Evolutionary conservation across 2,888 invertebrate species (phyloP).

Genomic region (Drosophila incognita): DNA sequence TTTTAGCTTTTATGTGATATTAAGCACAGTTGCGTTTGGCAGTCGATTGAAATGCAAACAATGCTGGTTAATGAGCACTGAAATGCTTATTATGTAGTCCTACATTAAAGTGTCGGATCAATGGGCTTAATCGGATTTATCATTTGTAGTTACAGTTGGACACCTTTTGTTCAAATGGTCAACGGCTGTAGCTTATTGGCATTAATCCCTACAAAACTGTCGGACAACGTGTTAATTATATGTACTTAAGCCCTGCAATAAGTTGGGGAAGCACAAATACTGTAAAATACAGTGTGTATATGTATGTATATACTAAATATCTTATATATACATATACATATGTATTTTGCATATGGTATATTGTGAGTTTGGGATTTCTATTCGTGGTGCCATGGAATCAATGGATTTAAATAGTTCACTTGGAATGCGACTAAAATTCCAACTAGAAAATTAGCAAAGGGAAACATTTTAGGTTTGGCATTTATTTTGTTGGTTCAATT

Average conservation of each 20-base stretch:
- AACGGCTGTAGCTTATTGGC: slow-evolving; percentile 29
- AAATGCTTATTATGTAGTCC: not conserved
- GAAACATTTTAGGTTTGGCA: slow-evolving; percentile 13
- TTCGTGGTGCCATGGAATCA: not conserved
- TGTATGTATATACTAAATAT: not conserved
- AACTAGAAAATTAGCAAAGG: slow-evolving; percentile 15
- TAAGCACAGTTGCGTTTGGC: slow-evolving; percentile 1
- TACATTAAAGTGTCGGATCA: slow-evolving; percentile 31
- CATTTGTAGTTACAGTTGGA: slow-evolving; percentile 10
- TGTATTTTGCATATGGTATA: not conserved
- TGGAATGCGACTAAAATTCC: slow-evolving; percentile 6
- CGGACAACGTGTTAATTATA: slow-evolving; percentile 57
- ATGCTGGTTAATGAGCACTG: slow-evolving; percentile 13
- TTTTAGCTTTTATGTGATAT: not conserved
- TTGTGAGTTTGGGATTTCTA: not conserved
- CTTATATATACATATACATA: not conserved
- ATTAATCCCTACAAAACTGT: slow-evolving; percentile 36
- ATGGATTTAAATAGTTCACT: slow-evolving; percentile 15
- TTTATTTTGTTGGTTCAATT: slow-evolving; percentile 18
- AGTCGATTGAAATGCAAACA: slow-evolving; percentile 3
- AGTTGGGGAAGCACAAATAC: slow-evolving; percentile 22
- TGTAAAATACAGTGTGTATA: slow-evolving; percentile 10
- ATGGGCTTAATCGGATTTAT: slow-evolving; percentile 41
- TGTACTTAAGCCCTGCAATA: not conserved
- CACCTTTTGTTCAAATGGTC: slow-evolving; percentile 14